Evolutionary conservation across 2,888 invertebrate genomes (phyloP), one percentile per base, ranked within the genome.

Genomic region (Smittia sp.): DNA sequence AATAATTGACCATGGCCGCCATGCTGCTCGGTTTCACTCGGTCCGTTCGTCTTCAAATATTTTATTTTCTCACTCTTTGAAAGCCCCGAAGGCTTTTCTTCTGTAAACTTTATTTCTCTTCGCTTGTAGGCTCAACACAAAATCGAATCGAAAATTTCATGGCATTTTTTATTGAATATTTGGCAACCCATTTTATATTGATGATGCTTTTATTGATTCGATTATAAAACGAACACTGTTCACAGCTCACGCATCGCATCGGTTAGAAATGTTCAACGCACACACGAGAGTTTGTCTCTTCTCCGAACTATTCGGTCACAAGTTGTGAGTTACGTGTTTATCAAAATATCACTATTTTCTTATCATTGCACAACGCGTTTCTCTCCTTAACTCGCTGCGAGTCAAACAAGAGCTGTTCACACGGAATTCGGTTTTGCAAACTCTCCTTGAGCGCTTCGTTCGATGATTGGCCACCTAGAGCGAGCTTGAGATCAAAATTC

Each of bases 1-100:
- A 80, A 77, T 81, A 83, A 76, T 83, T 83, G 75, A 81, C 78
- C 75, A 83, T 76, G 52, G 83, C 80, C n/a, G n/a, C n/a, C 83
- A 83, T 83, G 20, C 25, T 65, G 6, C n/a, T 11, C 2, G 3
- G 22, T 7, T 58, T 13, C 54, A 39, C 22, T 13, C 20, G 32
- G 32, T 32, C 9, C 32, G 32, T 32, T 32, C 32, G 24, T 38
- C 22, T 39, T 58, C 58, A 22, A 18, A 7, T 15, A 3, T 54
- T 58, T 72, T 72, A 11, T 27, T 69, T 18, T 69, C 25, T 41
- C 65, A 63, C 41, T 63, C 41, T 73, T 41, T 72, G 7, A 41
- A 58, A 18, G 1, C 15, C 18, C 15, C 15, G 1, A 32, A 38
- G 25, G 46, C 54, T 32, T 72, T 72, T 72, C 32, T 38, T 24